phyloP scores from a whole-genome alignment of 2,888 invertebrate genomes.

The Trachelus iudaicus region DNA sequence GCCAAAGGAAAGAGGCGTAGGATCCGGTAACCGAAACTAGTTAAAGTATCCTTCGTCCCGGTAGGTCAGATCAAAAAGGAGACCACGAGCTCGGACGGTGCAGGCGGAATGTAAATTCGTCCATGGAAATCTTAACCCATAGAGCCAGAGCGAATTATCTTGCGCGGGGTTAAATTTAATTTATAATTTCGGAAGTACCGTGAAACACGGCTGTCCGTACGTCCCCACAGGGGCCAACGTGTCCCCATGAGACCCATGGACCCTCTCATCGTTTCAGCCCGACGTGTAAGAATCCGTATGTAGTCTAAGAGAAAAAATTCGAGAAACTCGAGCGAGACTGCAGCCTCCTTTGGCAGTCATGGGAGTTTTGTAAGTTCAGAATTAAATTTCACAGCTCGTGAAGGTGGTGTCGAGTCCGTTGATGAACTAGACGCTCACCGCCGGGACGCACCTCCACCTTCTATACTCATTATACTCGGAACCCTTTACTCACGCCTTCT shows the following conservation, averaged over 20 bases:
- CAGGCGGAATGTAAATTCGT: not conserved
- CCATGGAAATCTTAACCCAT: not conserved
- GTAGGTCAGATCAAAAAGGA: not conserved
- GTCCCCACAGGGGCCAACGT: constrained; percentile 29
- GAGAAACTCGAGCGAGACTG: not conserved
- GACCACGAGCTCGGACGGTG: not conserved
- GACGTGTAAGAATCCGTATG: not conserved
- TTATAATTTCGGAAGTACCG: constrained; percentile 55
- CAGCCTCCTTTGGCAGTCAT: constrained; percentile 9
- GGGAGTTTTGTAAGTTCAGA: constrained; percentile 29
- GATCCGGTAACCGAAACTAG: not conserved
- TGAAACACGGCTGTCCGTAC: constrained; percentile 39
- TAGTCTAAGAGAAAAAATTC: not conserved
- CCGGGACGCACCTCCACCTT: constrained; percentile 1
- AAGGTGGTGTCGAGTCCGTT: constrained; percentile 18
- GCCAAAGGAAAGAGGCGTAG: not conserved
- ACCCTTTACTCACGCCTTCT: not conserved
- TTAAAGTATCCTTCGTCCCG: not conserved
- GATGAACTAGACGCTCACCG: constrained; percentile 20
- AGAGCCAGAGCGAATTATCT: not conserved
- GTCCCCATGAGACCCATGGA: constrained; percentile 8
- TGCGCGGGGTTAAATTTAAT: constrained; percentile 46
- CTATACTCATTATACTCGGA: constrained; percentile 5
- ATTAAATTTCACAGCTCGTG: constrained; percentile 59
- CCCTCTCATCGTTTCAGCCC: not conserved